Base-by-base conservation (phyloP, 64 coral and sea anemone genomes). In the Montipora sp. region DNA sequence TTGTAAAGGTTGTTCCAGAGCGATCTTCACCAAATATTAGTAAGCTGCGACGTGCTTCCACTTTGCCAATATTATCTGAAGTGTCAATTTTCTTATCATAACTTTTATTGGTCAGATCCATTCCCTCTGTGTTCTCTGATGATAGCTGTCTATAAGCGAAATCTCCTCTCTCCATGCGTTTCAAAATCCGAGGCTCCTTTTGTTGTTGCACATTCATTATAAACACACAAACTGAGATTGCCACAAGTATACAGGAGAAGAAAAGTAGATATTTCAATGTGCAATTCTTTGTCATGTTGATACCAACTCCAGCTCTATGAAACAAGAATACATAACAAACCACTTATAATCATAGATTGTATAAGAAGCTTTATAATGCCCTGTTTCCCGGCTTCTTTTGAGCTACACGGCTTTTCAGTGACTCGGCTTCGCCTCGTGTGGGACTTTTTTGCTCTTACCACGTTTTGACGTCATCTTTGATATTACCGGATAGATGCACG, bases 1-100 rank as follows among this genome's bases (percentile, higher is more conserved):
- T 92, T 63, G 78, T 63, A 66, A 92, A 92, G 4, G 90, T 92
- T 23, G 90, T 92, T 12, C 90, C 90, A 5, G 90, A 87, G 14
- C 90, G 68, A 83, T 92, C 90, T 11, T 92, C 71, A 1, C 90
- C 90, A 51, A 92, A 83, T 14, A 86, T 77, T 20, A 92, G n/a
- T 43, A 92, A 51, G 36, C 80, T 83, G 43, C 36, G 61, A 8
- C 82, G 43, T 5, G 45, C 0, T 48, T 14, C 0, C 11, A 7
- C 16, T 71, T 12, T 65, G n/a, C 15, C 45, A 3, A 68, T 59
- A 61, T 48, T 84, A 20, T 7, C 46, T 19, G 48, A 3, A 78
- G 5, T 78, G 60, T 16, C 60, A 63, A 6, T 57, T 15, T 36
- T 36, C 36, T 77, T 24, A 16, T 16, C 44, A 3, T 14, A 24